Base-by-base conservation (phyloP, 2,888 invertebrate species). In the Trisateles emortualis region DNA sequence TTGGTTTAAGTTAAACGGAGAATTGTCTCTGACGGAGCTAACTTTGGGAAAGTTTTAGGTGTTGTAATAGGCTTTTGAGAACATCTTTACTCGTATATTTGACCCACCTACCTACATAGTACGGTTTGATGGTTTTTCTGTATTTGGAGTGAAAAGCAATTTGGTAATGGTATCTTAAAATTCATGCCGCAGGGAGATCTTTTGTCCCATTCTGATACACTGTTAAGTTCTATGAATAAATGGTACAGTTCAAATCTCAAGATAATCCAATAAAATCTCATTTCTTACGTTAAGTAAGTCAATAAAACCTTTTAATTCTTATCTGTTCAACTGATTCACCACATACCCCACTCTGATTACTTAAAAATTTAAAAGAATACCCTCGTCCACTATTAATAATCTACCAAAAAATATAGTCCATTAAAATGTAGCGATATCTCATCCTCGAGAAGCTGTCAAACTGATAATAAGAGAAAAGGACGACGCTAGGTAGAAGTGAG, bases 381-480 rank as follows among this genome's bases (percentile, higher is more conserved):
- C 41, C 48, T 58, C 41, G 54, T 58, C 63, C 40, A 44, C 59
- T 73, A 69, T 66, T 72, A 55, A 54, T 69, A 69, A 72, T 67
- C 56, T 19, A 57, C 59, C 51, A 54, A 72, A 71, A 70, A 72
- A 70, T 62, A 59, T 49, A 59, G 63, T 58, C 70, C 73, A 71
- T 72, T 71, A 71, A 64, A 73, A 67, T 61, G 56, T 70, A 59
- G 64, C 68, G 51, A 73, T 70, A 73, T 70, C 74, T 72, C 71
- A 70, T 71, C 71, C 54, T 68, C 65, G 70, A 74, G 62, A 74
- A 71, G 78, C 71, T 81, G 82, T 86, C 86, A 84, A 80, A 79
- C 74, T 81, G 84, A 86, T 84, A 85, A 82, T 76, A 65, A 71
- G 51, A 59, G 73, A 81, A 72, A 60, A 73, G 64, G 74, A 78